Base-by-base conservation (phyloP, 2,888 invertebrate species). In the Hirtodrosophila cameraria region DNA sequence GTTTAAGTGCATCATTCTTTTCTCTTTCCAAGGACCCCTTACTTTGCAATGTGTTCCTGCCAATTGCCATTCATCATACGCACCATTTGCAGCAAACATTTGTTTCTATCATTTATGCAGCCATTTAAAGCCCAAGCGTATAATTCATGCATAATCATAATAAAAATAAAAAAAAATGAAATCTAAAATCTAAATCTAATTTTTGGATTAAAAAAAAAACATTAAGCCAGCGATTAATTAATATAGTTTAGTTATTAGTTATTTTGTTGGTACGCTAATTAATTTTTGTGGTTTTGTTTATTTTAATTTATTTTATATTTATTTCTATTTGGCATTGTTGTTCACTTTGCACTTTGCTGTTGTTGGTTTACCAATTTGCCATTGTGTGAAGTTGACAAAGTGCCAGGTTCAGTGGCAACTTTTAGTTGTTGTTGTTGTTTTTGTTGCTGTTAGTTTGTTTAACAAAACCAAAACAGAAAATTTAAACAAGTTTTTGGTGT, bases 231-330 rank as follows among this genome's bases (percentile, higher is more conserved):
- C 58, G 65, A 73, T 83, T 78, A 84, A 79, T 81, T 79, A 81
- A 84, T 75, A 58, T 67, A 81, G 53, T 75, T 72, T 53, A 61
- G 67, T 58, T 66, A 52, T 62, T 57, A 57, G 52, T 59, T 69
- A 53, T 53, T 61, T 64, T 50, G 43, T 23, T 43, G 55, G 50
- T 35, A 31, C 15, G 69, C 75, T 84, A 84, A 84, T 84, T 84
- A 79, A 75, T 84, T 84, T 84, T 73, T 77, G 85, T 61, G 85
- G 82, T 66, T 79, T 50, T 74, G 55, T 64, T 75, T 80, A 65
- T 63, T 62, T 68, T 48, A 41, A 43, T 52, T 25, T 13, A 45
- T 53, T 54, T 62, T 60, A 38, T 48, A 41, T 42, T 52, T 25
- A 11, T 41, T 53, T 54, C 58, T 60, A 38, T 58, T 57, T 48